Evolutionary conservation across 2,113 vertebrate species (phyloP).

Genomic region (Carassius gibelio): DNA sequence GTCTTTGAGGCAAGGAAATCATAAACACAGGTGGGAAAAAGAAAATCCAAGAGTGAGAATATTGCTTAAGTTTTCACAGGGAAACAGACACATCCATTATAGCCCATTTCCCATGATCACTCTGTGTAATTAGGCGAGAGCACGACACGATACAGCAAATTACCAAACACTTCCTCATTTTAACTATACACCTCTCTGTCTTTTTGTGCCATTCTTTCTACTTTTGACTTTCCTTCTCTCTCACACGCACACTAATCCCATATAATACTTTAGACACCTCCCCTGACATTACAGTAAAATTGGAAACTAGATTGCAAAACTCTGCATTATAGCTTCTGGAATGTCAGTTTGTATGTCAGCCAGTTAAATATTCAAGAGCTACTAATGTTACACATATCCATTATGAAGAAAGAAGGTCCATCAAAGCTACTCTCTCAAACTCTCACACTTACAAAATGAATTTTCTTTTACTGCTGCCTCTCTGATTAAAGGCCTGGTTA

Average conservation of each 20-base stretch:
- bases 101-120: background rate
- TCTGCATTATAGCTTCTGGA: background rate
- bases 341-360: background rate
- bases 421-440: background rate
- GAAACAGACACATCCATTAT: background rate
- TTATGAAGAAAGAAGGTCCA: background rate
- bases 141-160: background rate
- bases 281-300: background rate
- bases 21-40: background rate
- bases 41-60: background rate
- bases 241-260: background rate
- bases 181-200: background rate
- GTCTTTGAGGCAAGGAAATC: no score
- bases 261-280: background rate
- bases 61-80: background rate
- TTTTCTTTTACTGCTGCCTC: background rate
- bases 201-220: background rate
- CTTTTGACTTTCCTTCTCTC: background rate
- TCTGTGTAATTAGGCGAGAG: background rate
- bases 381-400: background rate
- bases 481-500: conserved; percentile 4
- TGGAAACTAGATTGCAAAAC: background rate
- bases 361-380: background rate
- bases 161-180: background rate
- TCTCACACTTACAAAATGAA: background rate